phyloP scores from a whole-genome alignment of 2,113 vertebrate genomes.

The Pollimyrus isidori region DNA sequence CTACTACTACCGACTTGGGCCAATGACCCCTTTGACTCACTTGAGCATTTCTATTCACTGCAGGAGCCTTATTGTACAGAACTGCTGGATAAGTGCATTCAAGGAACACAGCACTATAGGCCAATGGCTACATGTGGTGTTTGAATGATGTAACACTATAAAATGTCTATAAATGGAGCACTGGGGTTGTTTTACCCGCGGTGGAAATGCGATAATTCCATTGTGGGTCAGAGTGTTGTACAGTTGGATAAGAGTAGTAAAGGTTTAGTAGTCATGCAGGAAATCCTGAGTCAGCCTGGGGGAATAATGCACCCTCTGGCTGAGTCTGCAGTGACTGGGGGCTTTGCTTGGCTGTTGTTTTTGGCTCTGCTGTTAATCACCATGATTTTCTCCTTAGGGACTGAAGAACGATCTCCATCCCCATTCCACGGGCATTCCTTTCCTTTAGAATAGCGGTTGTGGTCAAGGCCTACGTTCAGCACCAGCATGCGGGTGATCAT shows the following conservation, averaged over 20 bases:
- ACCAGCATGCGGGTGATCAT: conserved; percentile 72
- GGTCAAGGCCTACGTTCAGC: conserved; percentile 26
- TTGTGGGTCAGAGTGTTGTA: background rate
- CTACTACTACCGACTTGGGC: background rate
- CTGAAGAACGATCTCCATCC: conserved; percentile 50
- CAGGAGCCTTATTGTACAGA: background rate
- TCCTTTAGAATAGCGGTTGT: conserved; percentile 31
- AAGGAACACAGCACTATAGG: background rate
- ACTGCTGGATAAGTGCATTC: background rate
- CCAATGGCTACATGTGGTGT: background rate
- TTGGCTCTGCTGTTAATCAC: background rate
- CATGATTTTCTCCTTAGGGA: conserved; percentile 38
- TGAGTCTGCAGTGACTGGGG: background rate
- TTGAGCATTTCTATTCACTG: background rate
- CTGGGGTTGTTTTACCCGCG: background rate
- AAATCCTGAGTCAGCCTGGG: background rate
- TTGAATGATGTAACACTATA: background rate
- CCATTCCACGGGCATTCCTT: conserved; percentile 44
- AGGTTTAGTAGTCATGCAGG: background rate
- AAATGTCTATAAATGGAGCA: background rate
- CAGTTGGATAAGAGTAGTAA: background rate
- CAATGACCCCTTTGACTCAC: background rate
- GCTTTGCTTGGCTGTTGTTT: background rate
- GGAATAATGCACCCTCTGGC: background rate
- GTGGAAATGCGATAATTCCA: background rate